Base-by-base conservation (phyloP, 2,888 invertebrate species). In the Leptinotarsa peninsularis region DNA sequence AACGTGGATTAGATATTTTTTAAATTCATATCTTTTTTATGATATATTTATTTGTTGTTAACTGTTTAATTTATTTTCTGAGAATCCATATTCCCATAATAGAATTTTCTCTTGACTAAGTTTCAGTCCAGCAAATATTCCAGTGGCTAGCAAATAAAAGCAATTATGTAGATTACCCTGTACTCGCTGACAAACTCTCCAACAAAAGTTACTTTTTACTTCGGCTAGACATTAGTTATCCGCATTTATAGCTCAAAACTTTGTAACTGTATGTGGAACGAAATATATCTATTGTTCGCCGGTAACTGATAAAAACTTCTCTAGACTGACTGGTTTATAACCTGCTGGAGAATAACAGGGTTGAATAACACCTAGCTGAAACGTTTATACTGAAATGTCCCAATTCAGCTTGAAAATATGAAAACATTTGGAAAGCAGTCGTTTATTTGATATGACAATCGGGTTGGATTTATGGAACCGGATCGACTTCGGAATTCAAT, bases 181-280 rank as follows among this genome's bases (percentile, higher is more conserved):
- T 76, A 76, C 66, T 56, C 79, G 60, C 72, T 72, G 49, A n/a
- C 49, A 49, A 76, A 73, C 33, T 76, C 68, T 76, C 71, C 70
- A 71, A 70, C 72, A 67, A 77, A 78, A 77, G 76, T 76, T 77
- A 81, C 78, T 82, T 81, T 78, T 43, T 76, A 81, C 78, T 75
- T 71, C 67, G 43, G 58, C 71, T 66, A 75, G 75, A 75, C 77
- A 72, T 75, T 75, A 75, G 71, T 75, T 81, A 79, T 81, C 80
- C 80, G 78, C 77, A 77, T 79, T 76, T 79, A 77, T 76, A 72
- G 76, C 67, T 71, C 74, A 72, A 76, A 78, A 78, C 76, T 78
- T 80, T 60, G 71, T 58, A 71, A 73, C 76, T 77, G 75, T 76
- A 82, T 81, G 76, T 80, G 82, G 80, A 79, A 79, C 78, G 73